A percentile compares a stretch with the other conserved stretches of the same genome.
phyloP scores from a whole-genome alignment of 2,113 vertebrate genomes.

The Syngnathus typhle region DNA sequence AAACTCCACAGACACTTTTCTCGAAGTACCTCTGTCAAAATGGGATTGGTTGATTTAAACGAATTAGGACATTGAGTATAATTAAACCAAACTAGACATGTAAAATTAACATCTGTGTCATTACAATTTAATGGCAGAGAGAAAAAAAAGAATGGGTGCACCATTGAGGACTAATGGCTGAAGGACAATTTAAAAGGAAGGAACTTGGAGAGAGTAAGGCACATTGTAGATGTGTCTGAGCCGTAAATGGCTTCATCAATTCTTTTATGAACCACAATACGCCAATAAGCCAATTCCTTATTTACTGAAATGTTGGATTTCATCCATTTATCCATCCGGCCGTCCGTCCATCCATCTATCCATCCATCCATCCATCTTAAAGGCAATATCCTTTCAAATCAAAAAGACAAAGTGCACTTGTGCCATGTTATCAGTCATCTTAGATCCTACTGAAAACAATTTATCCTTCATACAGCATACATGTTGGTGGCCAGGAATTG shows the following conservation, averaged over 20 bases:
- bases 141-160: constrained; percentile 47
- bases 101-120: constrained; percentile 75
- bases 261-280: no score
- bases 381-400: not conserved
- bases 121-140: constrained; percentile 64
- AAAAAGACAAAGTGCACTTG: constrained; percentile 20
- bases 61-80: constrained; percentile 67
- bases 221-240: constrained; percentile 36
- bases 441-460: constrained; percentile 23
- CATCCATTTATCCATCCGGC: constrained; percentile 26
- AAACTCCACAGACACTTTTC: constrained; percentile 31
- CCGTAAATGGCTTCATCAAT: constrained; percentile 47
- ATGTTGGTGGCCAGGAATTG: not conserved
- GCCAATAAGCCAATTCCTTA: constrained; percentile 3
- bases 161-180: constrained; percentile 62
- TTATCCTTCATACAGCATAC: constrained; percentile 30
- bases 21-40: constrained; percentile 34
- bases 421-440: constrained; percentile 23
- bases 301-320: constrained; percentile 63
- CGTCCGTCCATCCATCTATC: no score
- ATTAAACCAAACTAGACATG: constrained; percentile 72
- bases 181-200: constrained; percentile 61
- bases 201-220: constrained; percentile 36
- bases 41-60: constrained; percentile 62
- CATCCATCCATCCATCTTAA: no score